Evolutionary conservation across 2,797 vertebrate genomes (phyloP).

Genomic region (Rhinella marina): DNA sequence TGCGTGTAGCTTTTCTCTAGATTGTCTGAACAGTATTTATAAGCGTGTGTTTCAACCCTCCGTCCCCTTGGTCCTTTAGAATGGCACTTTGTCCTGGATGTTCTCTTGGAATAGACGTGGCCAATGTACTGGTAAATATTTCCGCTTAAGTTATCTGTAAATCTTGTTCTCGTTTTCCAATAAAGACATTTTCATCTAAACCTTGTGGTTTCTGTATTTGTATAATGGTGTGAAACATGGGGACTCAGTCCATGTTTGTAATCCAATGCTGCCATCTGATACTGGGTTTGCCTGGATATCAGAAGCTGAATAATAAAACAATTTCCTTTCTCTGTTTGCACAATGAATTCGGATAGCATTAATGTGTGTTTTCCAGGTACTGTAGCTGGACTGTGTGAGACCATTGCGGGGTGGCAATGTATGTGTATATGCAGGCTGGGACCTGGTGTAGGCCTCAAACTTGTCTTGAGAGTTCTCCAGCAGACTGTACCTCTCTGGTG

Average conservation of each 20-base stretch:
- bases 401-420: too few species aligned
- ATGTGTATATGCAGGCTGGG: too few species aligned
- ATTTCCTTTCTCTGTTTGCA: too few species aligned
- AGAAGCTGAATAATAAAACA: too few species aligned
- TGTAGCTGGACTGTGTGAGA: too few species aligned
- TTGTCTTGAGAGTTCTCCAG: too few species aligned
- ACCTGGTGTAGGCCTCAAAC: too few species aligned
- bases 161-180: slow-evolving; percentile 47
- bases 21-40: slow-evolving; percentile 39
- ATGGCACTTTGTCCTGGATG: slow-evolving; percentile 1
- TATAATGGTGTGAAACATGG: background rate
- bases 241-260: background rate
- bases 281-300: too few species aligned
- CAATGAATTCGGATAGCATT: too few species aligned
- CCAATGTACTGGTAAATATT: slow-evolving; percentile 40
- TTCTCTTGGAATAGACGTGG: background rate
- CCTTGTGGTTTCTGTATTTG: background rate
- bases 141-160: slow-evolving; percentile 56
- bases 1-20: background rate
- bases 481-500: too few species aligned
- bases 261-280: background rate
- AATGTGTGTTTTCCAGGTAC: too few species aligned
- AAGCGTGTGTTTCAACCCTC: background rate
- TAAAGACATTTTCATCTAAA: slow-evolving; percentile 49
- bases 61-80: background rate